Percentiles rank a stretch among this genome's conserved stretches.
Conservation (phyloP, 2,797 vertebrate species). For the Gouania willdenowi region DNA sequence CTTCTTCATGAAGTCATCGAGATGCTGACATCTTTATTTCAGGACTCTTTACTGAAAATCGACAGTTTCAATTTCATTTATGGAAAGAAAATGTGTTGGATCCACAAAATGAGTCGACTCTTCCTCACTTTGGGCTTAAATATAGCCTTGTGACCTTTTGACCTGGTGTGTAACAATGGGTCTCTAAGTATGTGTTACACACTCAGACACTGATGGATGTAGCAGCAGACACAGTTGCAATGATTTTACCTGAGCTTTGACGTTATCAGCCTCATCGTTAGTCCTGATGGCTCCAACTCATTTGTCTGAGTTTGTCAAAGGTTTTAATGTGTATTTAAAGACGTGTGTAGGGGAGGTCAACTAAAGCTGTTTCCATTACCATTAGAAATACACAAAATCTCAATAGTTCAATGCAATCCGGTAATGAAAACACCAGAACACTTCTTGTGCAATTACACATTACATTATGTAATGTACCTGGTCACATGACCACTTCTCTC, state of each 20-base stretch:
- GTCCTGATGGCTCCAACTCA: neutral
- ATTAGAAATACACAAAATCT: too few relatives aligned
- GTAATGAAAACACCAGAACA: too few relatives aligned
- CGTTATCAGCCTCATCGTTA: neutral
- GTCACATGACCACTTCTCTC: too few relatives aligned
- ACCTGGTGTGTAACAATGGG: conserved; percentile 52
- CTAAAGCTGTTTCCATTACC: too few relatives aligned
- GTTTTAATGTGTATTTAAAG: too few relatives aligned
- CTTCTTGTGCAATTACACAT: too few relatives aligned
- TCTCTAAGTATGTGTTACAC: conserved; percentile 48
- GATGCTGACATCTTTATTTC: conserved; percentile 15
- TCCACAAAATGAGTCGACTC: conserved; percentile 51
- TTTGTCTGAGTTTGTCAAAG: conserved; percentile 5
- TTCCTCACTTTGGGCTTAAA: conserved; percentile 55
- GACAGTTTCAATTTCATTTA: conserved; percentile 22
- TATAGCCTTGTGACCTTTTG: conserved; percentile 60
- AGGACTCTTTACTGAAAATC: conserved; percentile 1
- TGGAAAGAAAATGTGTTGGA: conserved; percentile 37
- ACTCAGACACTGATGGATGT: conserved; percentile 33
- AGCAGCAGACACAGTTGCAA: conserved; percentile 3
- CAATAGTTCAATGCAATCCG: too few relatives aligned
- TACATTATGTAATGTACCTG: too few relatives aligned
- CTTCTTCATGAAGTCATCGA: conserved; percentile 5
- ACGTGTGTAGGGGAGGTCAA: too few relatives aligned
- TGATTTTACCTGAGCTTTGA: neutral